Evolutionary conservation across 2,113 vertebrate genomes (phyloP).

Genomic region (Dipodomys stephensi): DNA sequence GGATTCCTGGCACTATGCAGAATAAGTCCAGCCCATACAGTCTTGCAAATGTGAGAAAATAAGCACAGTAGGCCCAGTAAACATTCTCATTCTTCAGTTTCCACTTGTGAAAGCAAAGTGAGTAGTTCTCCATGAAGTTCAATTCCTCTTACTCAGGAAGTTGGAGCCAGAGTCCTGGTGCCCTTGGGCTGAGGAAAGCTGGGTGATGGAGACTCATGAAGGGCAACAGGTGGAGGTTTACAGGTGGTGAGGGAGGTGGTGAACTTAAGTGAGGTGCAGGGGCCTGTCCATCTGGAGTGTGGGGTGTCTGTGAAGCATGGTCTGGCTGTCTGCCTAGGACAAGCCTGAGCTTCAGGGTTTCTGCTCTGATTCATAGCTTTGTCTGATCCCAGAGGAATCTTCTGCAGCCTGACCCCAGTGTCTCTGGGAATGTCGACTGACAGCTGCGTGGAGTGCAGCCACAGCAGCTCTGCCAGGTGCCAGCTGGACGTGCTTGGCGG

Average conservation of each 20-base stretch:
- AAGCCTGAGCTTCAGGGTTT: conserved; percentile 39
- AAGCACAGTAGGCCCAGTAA: neutral
- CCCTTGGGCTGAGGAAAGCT: neutral
- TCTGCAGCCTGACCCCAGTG: conserved; percentile 57
- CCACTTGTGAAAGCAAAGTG: conserved; percentile 9
- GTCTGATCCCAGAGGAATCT: conserved; percentile 61
- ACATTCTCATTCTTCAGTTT: neutral
- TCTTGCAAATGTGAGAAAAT: conserved; percentile 13
- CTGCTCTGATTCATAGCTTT: conserved; percentile 68
- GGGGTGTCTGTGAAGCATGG: neutral
- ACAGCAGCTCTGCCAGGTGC: neutral
- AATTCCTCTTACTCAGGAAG: neutral
- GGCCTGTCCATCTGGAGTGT: neutral
- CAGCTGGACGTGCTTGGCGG: conserved; percentile 70
- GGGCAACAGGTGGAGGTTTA: neutral
- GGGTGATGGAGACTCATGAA: neutral
- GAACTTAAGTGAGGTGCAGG: neutral
- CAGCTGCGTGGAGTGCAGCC: conserved; percentile 48
- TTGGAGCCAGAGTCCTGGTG: neutral
- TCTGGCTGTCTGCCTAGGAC: conserved; percentile 51
- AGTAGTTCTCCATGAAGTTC: neutral
- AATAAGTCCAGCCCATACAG: neutral
- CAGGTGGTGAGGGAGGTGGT: neutral
- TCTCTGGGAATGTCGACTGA: conserved; percentile 62
- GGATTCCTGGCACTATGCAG: neutral